Evolutionary conservation across 1,140 invertebrate genomes (phyloP).

Genomic region (Hesperophylax magnus): DNA sequence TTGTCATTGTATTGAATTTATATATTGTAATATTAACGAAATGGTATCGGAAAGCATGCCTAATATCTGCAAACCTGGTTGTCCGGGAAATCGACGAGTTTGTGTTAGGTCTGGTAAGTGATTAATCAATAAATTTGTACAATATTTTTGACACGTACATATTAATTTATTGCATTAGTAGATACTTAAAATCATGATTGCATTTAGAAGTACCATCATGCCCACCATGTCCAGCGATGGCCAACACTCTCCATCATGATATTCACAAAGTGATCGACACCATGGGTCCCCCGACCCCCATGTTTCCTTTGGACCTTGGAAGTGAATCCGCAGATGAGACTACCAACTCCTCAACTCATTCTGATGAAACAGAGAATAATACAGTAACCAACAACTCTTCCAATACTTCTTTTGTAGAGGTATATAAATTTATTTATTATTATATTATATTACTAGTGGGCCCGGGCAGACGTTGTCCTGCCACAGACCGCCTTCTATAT

Average conservation of each 20-base stretch:
- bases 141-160: too few species aligned
- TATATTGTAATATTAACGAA: not conserved
- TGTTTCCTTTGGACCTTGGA: constrained; percentile 31
- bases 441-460: not conserved
- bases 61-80: constrained; percentile 2
- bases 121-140: too few species aligned
- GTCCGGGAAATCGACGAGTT: too few species aligned
- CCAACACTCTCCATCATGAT: constrained; percentile 30
- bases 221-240: too few species aligned
- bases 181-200: too few species aligned
- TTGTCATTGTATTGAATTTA: not conserved
- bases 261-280: constrained; percentile 39
- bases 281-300: constrained; percentile 41
- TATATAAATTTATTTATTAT: not conserved
- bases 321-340: constrained; percentile 32
- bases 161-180: too few species aligned
- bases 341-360: not conserved
- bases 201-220: too few species aligned
- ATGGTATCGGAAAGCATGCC: constrained; percentile 20
- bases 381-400: constrained; percentile 13
- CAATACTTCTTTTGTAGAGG: constrained; percentile 46
- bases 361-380: constrained; percentile 1
- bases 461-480: too few species aligned
- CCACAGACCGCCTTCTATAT: too few species aligned
- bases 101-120: not conserved